Evolutionary conservation across 2,113 vertebrate species (phyloP).

Genomic region (Coracopsis vasa): DNA sequence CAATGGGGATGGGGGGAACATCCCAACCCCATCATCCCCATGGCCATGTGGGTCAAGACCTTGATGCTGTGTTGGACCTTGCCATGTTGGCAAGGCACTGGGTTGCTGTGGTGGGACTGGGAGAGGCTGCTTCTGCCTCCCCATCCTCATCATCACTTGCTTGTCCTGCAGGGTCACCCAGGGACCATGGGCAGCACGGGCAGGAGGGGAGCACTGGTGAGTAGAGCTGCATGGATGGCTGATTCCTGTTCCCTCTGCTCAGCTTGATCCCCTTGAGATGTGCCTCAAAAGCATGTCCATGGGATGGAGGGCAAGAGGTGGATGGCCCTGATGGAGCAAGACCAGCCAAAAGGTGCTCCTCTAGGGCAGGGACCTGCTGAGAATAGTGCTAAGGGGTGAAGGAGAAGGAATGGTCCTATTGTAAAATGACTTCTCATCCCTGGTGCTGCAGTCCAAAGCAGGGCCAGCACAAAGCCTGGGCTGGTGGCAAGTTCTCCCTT

Average conservation of each 20-base stretch:
- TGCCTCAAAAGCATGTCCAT: not conserved
- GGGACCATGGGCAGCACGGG: slow-evolving; percentile 74
- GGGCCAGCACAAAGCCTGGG: not conserved
- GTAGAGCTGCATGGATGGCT: not conserved
- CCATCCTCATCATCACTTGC: not conserved
- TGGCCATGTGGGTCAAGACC: rapidly evolving
- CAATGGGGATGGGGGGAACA: not conserved
- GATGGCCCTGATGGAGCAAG: not conserved
- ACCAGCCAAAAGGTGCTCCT: rapidly evolving
- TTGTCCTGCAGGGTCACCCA: slow-evolving; percentile 71
- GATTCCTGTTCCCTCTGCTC: not conserved
- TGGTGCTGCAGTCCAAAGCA: not conserved
- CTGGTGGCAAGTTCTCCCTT: not conserved
- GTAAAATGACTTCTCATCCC: not conserved
- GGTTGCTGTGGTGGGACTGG: not conserved
- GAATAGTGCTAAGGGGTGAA: not conserved
- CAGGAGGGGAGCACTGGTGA: slow-evolving; percentile 74
- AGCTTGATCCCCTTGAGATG: not conserved
- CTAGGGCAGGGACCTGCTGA: not conserved
- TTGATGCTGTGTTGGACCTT: not conserved
- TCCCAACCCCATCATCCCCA: not conserved
- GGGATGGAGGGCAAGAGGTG: not conserved
- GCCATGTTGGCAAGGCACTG: not conserved
- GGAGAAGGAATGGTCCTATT: not conserved
- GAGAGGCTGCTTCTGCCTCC: not conserved